phyloP scores from a whole-genome alignment of 2,888 invertebrate genomes.

The Chydorus sphaericus region DNA sequence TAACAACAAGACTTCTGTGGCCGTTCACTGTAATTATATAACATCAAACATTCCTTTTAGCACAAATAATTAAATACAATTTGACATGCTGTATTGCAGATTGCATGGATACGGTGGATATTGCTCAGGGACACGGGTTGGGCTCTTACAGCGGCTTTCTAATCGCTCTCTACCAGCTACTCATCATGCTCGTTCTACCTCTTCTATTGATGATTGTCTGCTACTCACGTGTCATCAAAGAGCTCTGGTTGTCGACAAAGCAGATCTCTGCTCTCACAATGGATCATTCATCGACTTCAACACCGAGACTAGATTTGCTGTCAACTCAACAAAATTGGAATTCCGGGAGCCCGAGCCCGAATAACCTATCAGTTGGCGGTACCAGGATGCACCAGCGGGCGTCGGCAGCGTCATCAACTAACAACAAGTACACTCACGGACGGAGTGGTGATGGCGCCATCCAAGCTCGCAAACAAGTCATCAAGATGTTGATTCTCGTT shows the following conservation, averaged over 20 bases:
- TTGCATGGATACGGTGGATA: slow-evolving; percentile 13
- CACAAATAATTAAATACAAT: background rate
- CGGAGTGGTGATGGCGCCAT: slow-evolving; percentile 18
- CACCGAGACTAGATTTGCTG: background rate
- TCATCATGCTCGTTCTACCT: slow-evolving; percentile 29
- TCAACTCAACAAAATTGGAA: background rate
- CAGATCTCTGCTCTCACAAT: slow-evolving; percentile 27
- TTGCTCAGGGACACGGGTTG: background rate
- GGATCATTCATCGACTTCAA: slow-evolving; percentile 16
- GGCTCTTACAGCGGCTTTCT: slow-evolving; percentile 9
- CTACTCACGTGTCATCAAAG: slow-evolving; percentile 30
- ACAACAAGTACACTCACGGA: background rate
- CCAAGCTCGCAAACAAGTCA: slow-evolving; percentile 27
- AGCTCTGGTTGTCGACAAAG: slow-evolving; percentile 31
- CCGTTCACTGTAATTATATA: slow-evolving; percentile 4
- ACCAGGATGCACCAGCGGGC: background rate
- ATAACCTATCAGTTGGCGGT: background rate
- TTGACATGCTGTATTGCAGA: background rate
- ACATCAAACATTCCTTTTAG: background rate
- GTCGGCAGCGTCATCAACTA: no score
- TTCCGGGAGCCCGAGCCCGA: background rate
- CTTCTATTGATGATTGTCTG: slow-evolving; percentile 29
- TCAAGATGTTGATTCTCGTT: slow-evolving; percentile 37
- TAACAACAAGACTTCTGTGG: slow-evolving; percentile 12
- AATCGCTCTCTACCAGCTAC: slow-evolving; percentile 29